These are phyloP conservation scores for Zaprionus ghesquierei DNA, from an alignment of 1,140 invertebrate genomes.

Conservation along the genomic window DNA sequence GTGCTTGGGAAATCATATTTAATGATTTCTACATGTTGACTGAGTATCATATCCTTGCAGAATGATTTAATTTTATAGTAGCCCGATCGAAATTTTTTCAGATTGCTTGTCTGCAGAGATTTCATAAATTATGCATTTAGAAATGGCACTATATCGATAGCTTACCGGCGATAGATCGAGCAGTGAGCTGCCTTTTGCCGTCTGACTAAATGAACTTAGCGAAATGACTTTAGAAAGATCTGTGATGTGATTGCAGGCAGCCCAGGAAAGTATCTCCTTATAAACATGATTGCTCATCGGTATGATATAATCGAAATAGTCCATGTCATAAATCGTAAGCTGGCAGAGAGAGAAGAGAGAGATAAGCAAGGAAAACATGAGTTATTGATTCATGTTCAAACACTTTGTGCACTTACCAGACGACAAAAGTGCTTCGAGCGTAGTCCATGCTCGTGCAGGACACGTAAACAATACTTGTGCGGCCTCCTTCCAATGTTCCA, in stretches of 20 bases:
- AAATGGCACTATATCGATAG: too few species aligned
- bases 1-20: conserved; percentile 58
- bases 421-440: conserved; percentile 62
- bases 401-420: conserved; percentile 16
- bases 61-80: conserved; percentile 67
- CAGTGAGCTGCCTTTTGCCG: conserved; percentile 3
- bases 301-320: conserved; percentile 60
- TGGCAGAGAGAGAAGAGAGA: neutral
- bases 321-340: conserved; percentile 50
- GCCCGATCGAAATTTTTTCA: conserved; percentile 43
- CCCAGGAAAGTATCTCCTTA: conserved; percentile 59
- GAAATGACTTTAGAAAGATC: conserved; percentile 8
- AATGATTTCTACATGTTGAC: conserved; percentile 51
- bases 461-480: conserved; percentile 40
- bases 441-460: conserved; percentile 55
- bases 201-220: conserved; percentile 31
- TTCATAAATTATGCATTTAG: too few species aligned
- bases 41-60: conserved; percentile 60
- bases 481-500: conserved; percentile 68
- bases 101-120: conserved; percentile 33
- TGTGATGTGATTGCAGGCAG: neutral
- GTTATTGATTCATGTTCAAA: neutral
- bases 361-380: neutral
- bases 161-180: conserved; percentile 40
- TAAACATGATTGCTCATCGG: conserved; percentile 53